Conservation (phyloP, 2,888 invertebrate species). For the Rotaria macrura region DNA sequence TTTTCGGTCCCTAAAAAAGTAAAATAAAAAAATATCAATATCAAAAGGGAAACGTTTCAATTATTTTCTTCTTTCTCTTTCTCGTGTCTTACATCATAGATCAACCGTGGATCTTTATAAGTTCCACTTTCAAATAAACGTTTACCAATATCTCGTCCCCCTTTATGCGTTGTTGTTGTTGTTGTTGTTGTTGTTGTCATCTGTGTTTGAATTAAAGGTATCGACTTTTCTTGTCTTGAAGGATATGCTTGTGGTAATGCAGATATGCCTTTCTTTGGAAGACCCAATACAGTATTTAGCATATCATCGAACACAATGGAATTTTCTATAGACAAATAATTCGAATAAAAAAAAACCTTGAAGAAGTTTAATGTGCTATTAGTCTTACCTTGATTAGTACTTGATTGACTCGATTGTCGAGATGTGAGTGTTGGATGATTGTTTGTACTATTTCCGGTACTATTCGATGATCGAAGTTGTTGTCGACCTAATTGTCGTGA, state of each 20-base stretch:
- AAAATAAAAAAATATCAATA: background rate
- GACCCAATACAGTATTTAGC: background rate
- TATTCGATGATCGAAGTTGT: background rate
- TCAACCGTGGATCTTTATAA: background rate
- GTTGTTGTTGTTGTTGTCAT: background rate
- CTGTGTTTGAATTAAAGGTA: background rate
- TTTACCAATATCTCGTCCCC: background rate
- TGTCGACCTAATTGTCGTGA: conserved; percentile 2
- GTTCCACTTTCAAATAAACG: conserved; percentile 17
- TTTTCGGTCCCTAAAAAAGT: background rate
- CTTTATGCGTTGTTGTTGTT: background rate
- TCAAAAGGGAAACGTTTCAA: background rate
- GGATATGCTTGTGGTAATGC: background rate
- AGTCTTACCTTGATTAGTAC: background rate
- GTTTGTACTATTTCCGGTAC: background rate
- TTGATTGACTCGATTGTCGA: background rate
- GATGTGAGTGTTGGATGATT: background rate
- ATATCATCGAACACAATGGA: background rate
- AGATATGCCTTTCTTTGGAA: background rate
- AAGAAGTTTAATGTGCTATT: no score
- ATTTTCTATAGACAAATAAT: background rate
- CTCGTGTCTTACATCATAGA: background rate
- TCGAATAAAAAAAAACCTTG: background rate
- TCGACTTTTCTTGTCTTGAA: background rate
- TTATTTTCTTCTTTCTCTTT: background rate